A percentile compares a stretch with the other conserved stretches of the same genome.
Evolutionary conservation across 1,140 invertebrate species (phyloP).

Genomic region (Caenorhabditis briggsae): DNA sequence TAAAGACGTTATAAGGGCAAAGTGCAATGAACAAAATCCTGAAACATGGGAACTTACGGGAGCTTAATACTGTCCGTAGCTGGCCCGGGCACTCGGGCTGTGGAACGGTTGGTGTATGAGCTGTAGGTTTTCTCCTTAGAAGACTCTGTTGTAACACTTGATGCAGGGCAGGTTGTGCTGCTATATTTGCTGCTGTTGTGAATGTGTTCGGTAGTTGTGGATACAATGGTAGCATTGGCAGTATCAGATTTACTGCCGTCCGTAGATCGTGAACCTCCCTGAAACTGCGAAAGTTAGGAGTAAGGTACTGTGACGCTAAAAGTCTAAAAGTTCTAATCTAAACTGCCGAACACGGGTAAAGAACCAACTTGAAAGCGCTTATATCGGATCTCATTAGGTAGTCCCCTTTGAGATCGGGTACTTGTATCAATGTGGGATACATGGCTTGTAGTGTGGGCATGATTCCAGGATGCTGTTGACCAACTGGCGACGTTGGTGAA

Average conservation of each 20-base stretch:
- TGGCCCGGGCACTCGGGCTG: conserved; percentile 45
- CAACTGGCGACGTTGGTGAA: background rate
- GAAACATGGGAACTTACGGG: conserved; percentile 12
- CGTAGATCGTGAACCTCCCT: conserved; percentile 33
- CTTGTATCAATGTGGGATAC: background rate
- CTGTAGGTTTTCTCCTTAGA: conserved; percentile 1
- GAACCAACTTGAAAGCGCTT: conserved; percentile 36
- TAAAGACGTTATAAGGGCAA: background rate
- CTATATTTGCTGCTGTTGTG: background rate
- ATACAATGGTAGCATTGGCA: conserved; percentile 44
- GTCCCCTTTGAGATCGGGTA: background rate
- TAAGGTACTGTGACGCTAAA: too few relatives aligned
- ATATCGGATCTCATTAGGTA: background rate
- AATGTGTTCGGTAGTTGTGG: background rate
- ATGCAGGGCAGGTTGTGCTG: conserved; percentile 7
- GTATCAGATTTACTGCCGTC: conserved; percentile 30
- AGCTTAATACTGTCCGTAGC: conserved; percentile 31
- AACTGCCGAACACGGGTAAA: background rate
- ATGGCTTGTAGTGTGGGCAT: background rate
- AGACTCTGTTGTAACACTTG: conserved; percentile 44
- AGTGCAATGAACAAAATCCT: background rate
- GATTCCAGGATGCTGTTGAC: background rate
- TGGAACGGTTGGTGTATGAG: conserved; percentile 45
- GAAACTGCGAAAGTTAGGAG: background rate
- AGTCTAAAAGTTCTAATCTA: too few relatives aligned